A percentile compares a stretch with the other conserved stretches of the same genome.
phyloP scores from a whole-genome alignment of 2,113 vertebrate species.

The Sialia sialis region DNA sequence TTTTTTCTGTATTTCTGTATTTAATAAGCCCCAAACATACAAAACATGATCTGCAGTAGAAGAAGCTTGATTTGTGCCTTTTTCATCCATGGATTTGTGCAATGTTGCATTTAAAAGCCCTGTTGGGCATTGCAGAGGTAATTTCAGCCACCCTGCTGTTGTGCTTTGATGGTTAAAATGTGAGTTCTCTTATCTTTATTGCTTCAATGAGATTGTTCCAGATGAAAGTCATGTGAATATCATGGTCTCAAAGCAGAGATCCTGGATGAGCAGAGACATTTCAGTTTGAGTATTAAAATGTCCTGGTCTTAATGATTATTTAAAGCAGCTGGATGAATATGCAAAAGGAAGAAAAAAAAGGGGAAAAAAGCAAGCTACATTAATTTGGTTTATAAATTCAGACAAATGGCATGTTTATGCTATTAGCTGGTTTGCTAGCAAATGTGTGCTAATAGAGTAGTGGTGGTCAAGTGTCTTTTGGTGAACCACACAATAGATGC shows the following conservation, averaged over 20 bases:
- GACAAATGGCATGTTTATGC: not conserved
- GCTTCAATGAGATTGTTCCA: not conserved
- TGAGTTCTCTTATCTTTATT: not conserved
- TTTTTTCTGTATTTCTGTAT: not conserved
- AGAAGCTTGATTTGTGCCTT: not conserved
- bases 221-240: not conserved
- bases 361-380: fast-evolving
- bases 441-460: not conserved
- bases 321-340: not conserved
- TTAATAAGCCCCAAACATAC: not conserved
- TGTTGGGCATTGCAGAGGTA: not conserved
- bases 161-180: not conserved
- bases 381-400: not conserved
- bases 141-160: not conserved
- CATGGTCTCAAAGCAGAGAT: not conserved
- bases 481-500: not conserved
- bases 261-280: not conserved
- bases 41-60: not conserved
- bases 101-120: fast-evolving
- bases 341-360: fast-evolving
- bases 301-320: not conserved
- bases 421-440: not conserved
- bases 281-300: not conserved
- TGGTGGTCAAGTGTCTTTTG: not conserved
- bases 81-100: not conserved